Evolutionary conservation across 2,113 vertebrate genomes (phyloP).

Genomic region (Cochlearius cochlearius): DNA sequence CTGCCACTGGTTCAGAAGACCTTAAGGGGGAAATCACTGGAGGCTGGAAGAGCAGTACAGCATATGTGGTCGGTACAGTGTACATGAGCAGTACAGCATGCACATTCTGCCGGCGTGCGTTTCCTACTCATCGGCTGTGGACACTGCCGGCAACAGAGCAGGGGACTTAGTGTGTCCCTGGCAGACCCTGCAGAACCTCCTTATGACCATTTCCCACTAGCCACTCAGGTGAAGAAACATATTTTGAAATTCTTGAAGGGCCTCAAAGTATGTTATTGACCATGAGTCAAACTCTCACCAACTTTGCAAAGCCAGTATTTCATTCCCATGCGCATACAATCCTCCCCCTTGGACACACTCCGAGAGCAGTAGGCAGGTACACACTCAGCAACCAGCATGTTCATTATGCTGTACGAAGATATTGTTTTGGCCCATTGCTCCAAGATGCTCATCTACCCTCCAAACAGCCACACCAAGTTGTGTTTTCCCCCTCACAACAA

Average conservation of each 20-base stretch:
- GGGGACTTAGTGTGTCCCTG: not conserved
- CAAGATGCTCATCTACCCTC: not conserved
- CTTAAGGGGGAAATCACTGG: not conserved
- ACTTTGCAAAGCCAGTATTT: not conserved
- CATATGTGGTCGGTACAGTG: rapidly evolving
- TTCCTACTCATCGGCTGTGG: not conserved
- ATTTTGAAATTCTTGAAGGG: not conserved
- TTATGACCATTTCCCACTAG: not conserved
- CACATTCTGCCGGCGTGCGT: rapidly evolving
- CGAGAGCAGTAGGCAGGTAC: not conserved
- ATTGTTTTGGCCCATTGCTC: not conserved
- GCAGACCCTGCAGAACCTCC: not conserved
- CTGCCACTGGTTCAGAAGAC: not conserved
- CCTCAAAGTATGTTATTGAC: not conserved
- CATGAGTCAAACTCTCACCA: rapidly evolving
- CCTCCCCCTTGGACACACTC: not conserved
- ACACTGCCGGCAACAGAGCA: not conserved
- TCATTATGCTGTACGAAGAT: not conserved
- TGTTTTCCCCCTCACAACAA: not conserved
- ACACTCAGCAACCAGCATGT: not conserved
- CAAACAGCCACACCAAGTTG: not conserved
- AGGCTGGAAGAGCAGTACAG: not conserved
- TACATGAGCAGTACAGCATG: not conserved
- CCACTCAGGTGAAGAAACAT: not conserved
- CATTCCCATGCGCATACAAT: not conserved